These are phyloP conservation scores for Cryptops parisi DNA, from an alignment of 2,888 invertebrate genomes.

Conservation along the genomic window DNA sequence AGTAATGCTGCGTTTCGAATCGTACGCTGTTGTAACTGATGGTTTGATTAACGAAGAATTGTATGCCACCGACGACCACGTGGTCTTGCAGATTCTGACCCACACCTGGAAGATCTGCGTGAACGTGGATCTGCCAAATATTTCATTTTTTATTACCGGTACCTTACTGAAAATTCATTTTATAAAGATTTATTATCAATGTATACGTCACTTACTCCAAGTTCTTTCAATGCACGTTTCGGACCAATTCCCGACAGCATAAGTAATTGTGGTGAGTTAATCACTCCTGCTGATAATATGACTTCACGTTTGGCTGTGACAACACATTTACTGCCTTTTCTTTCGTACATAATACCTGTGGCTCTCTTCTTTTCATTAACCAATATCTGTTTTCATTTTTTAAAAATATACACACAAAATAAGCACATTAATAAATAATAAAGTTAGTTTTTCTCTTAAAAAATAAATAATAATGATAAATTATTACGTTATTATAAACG, in stretches of 20 bases:
- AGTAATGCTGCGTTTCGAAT: constrained; percentile 7
- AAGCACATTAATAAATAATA: background rate
- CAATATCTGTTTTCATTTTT: constrained; percentile 1
- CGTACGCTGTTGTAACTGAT: constrained; percentile 11
- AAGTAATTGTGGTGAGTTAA: constrained; percentile 8
- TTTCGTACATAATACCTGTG: constrained; percentile 10
- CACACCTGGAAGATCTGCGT: constrained; percentile 35
- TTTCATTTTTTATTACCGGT: background rate
- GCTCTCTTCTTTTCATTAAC: constrained; percentile 8
- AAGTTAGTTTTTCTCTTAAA: too few relatives aligned
- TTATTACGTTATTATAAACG: too few relatives aligned
- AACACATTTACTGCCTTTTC: background rate
- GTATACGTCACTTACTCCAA: background rate
- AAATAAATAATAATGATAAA: too few relatives aligned
- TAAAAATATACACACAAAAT: background rate
- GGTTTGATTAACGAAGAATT: constrained; percentile 6
- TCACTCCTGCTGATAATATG: constrained; percentile 13
- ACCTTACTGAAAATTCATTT: background rate
- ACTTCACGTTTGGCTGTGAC: constrained; percentile 12
- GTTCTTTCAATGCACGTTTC: background rate
- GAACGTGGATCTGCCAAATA: constrained; percentile 29
- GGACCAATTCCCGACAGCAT: constrained; percentile 9
- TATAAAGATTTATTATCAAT: background rate
- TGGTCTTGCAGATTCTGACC: constrained; percentile 40
- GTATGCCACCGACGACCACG: background rate